phyloP scores from a whole-genome alignment of 2,888 invertebrate genomes.

The Trisateles emortualis region DNA sequence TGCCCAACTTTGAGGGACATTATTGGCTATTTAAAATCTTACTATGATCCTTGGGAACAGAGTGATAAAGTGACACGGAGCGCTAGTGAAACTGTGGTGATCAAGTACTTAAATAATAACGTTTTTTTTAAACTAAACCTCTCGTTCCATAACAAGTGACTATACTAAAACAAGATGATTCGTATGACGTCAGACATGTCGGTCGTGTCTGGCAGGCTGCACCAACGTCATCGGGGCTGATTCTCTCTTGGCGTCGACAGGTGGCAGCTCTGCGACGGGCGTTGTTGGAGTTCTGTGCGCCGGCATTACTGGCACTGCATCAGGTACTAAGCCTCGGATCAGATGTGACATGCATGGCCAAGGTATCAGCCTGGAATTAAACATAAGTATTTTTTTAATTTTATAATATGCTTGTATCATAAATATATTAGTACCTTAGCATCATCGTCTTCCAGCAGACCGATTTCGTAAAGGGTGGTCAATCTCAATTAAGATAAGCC shows the following conservation, averaged over 20 bases:
- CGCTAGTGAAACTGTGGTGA: too few species aligned
- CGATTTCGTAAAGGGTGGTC: too few species aligned
- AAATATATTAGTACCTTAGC: too few species aligned
- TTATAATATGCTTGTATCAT: too few species aligned
- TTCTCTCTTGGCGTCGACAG: slow-evolving; percentile 54
- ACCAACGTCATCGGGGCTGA: slow-evolving; percentile 72
- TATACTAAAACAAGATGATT: slow-evolving; percentile 13
- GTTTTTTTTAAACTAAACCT: slow-evolving; percentile 14
- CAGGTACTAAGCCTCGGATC: slow-evolving; percentile 89
- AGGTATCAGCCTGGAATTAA: slow-evolving; percentile 89
- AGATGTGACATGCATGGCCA: slow-evolving; percentile 90
- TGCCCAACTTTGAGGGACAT: too few species aligned
- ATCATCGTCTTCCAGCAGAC: too few species aligned
- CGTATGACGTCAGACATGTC: slow-evolving; percentile 52
- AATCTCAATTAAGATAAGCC: too few species aligned
- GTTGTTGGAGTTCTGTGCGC: slow-evolving; percentile 12
- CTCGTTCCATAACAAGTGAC: slow-evolving; percentile 16
- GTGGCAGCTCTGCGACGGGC: slow-evolving; percentile 24
- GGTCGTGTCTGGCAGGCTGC: slow-evolving; percentile 75
- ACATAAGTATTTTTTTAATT: neutral
- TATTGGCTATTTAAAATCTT: too few species aligned
- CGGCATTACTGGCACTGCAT: slow-evolving; percentile 85
- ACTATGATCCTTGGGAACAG: too few species aligned
- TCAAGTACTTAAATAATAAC: too few species aligned
- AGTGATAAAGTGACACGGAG: too few species aligned